Conservation (phyloP, 2,113 vertebrate species). For the Sardina pilchardus region DNA sequence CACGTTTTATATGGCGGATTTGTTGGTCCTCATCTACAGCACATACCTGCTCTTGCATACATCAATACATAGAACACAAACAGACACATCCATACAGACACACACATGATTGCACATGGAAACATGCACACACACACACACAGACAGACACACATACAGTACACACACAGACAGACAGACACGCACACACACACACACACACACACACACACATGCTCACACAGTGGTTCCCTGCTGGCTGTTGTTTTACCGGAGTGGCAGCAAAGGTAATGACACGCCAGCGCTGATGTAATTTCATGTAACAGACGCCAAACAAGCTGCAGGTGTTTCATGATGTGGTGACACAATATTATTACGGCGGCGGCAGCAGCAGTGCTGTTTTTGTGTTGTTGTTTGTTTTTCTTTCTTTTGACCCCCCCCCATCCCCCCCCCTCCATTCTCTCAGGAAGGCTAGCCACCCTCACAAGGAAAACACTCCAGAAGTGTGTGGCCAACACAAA, state of each 20-base stretch:
- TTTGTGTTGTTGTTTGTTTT: conserved; percentile 23
- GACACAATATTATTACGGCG: conserved; percentile 48
- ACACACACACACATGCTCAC: conserved; percentile 38
- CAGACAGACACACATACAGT: conserved; percentile 16
- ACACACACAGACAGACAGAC: not conserved
- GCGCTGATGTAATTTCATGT: conserved; percentile 68
- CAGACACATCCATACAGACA: not conserved
- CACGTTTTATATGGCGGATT: not conserved
- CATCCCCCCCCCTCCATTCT: not conserved
- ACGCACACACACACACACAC: conserved; percentile 38
- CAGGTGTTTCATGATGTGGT: conserved; percentile 51
- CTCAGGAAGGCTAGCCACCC: not conserved
- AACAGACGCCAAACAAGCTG: conserved; percentile 66
- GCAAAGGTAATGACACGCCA: conserved; percentile 44
- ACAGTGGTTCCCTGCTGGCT: conserved; percentile 42
- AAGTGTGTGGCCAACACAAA: not conserved
- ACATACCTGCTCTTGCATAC: not conserved
- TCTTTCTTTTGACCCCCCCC: not conserved
- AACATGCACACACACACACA: not conserved
- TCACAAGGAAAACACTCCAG: not conserved
- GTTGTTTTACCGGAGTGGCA: conserved; percentile 47
- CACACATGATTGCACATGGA: not conserved
- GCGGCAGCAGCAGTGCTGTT: conserved; percentile 34
- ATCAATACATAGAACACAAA: not conserved
- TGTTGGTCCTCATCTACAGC: too few relatives aligned